phyloP scores from a whole-genome alignment of 2,888 invertebrate genomes.

The Gisinianus flammeolus region DNA sequence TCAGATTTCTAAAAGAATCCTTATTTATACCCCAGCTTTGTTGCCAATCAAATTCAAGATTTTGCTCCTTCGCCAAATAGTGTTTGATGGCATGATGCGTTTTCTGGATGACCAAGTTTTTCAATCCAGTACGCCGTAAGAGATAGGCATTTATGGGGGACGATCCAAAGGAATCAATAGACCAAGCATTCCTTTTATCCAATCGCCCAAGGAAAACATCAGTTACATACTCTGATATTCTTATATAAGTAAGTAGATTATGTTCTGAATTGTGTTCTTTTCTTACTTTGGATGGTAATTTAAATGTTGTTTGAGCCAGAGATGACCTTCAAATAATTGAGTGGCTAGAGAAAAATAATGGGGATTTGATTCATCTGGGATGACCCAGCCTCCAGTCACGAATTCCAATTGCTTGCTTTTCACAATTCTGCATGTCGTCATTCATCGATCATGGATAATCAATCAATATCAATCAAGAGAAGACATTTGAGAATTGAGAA shows the following conservation, averaged over 20 bases:
- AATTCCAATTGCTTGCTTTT: background rate
- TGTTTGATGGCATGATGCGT: background rate
- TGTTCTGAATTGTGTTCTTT: background rate
- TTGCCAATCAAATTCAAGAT: background rate
- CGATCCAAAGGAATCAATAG: background rate
- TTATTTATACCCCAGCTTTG: too few relatives aligned
- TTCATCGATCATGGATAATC: too few relatives aligned
- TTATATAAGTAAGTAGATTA: background rate
- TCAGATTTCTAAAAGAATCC: too few relatives aligned
- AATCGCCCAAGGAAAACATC: background rate
- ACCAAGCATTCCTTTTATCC: background rate
- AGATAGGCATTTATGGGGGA: background rate
- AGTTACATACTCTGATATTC: background rate
- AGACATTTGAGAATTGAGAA: background rate
- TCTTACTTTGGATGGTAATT: background rate
- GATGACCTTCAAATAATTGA: background rate
- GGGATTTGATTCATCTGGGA: background rate
- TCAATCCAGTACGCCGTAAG: background rate
- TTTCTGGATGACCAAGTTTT: background rate
- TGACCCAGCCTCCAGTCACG: background rate
- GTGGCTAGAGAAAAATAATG: background rate
- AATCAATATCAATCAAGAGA: background rate
- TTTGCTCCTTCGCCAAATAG: background rate
- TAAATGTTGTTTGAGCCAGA: background rate
- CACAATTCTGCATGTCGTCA: background rate